phyloP scores from a whole-genome alignment of 2,888 invertebrate species.

The Eupsilia transversa region DNA sequence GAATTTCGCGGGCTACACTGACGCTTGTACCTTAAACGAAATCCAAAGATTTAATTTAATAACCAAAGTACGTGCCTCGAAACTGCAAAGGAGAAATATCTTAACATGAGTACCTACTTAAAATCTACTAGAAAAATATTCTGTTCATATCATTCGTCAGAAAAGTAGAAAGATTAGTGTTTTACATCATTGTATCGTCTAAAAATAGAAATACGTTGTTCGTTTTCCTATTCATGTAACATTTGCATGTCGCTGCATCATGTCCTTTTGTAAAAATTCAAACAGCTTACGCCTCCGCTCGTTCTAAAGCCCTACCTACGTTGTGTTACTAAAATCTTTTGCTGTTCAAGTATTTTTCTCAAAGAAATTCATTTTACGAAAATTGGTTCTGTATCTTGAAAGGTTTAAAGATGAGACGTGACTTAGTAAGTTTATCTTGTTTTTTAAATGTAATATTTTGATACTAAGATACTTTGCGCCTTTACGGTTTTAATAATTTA shows the following conservation, averaged over 20 bases:
- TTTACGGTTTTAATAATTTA: constrained; percentile 10
- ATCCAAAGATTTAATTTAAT: too few relatives aligned
- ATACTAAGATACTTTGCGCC: not conserved
- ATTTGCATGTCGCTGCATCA: not conserved
- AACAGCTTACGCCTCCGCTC: not conserved
- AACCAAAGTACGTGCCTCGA: too few relatives aligned
- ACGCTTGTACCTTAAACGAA: too few relatives aligned
- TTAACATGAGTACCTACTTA: too few relatives aligned
- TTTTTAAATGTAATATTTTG: constrained; percentile 24
- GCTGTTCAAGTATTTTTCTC: not conserved
- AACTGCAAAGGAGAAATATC: too few relatives aligned
- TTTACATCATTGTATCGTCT: not conserved
- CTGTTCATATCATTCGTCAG: too few relatives aligned
- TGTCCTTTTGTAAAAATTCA: not conserved
- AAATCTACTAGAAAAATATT: not conserved
- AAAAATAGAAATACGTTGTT: not conserved
- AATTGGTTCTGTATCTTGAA: constrained; percentile 42
- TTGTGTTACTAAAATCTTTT: constrained; percentile 9
- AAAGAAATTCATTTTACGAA: constrained; percentile 42
- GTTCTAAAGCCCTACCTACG: constrained; percentile 8
- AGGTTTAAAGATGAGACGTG: constrained; percentile 37
- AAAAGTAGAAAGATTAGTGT: not conserved
- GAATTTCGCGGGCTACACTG: too few relatives aligned
- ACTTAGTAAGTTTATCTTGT: constrained; percentile 21
- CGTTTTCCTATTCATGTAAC: not conserved